Conservation (phyloP, 2,797 vertebrate genomes). For the Schizothorax lantsangensis region DNA sequence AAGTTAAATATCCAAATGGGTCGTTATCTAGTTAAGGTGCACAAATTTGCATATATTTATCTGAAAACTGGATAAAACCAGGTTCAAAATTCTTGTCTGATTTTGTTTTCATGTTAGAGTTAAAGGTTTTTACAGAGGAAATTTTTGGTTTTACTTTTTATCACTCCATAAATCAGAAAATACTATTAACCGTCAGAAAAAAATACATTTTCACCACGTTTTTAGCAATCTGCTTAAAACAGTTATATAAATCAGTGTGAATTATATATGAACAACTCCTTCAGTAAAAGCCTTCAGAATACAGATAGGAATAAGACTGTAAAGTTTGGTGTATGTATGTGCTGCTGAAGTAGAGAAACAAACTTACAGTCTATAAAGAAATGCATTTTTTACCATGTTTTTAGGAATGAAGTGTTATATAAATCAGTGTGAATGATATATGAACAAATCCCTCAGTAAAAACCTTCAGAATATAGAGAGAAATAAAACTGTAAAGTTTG, state of each 20-base stretch:
- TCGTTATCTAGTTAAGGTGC: too few relatives aligned
- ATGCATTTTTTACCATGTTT: too few relatives aligned
- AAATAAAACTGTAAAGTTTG: neutral
- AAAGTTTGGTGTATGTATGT: too few relatives aligned
- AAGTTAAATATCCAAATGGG: too few relatives aligned
- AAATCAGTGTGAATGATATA: neutral
- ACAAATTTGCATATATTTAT: neutral
- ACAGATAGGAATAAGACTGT: too few relatives aligned
- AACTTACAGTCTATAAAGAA: too few relatives aligned
- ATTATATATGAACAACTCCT: too few relatives aligned
- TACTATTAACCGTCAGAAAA: neutral
- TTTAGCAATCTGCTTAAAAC: neutral
- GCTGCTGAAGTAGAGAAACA: too few relatives aligned
- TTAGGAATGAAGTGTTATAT: neutral
- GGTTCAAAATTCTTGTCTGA: neutral
- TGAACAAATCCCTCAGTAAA: neutral
- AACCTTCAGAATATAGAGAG: neutral
- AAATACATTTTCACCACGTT: neutral
- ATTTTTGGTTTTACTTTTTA: neutral
- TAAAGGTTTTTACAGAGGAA: neutral
- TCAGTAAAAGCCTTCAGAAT: too few relatives aligned
- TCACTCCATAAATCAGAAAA: neutral
- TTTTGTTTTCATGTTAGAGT: neutral
- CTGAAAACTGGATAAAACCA: neutral
- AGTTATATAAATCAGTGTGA: too few relatives aligned